These are phyloP conservation scores for Arnoldichthys spilopterus DNA, from an alignment of 2,797 vertebrate genomes.

Conservation along the genomic window DNA sequence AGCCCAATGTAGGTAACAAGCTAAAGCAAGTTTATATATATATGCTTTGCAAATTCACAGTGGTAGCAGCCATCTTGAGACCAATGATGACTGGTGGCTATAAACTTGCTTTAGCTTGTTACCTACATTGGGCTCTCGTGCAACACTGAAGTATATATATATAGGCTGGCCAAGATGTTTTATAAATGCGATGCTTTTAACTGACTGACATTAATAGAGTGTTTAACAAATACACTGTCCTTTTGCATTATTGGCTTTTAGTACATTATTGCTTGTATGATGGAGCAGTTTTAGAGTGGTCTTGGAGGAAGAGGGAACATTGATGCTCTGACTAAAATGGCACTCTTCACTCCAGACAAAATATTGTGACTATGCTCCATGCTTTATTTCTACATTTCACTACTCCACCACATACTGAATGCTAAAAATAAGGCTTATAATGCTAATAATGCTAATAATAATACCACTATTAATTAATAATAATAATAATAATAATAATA, in stretches of 20 bases:
- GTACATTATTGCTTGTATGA: neutral
- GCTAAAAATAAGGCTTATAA: too few relatives aligned
- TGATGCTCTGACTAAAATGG: neutral
- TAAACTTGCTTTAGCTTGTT: neutral
- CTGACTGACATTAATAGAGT: neutral
- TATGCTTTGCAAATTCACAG: too few relatives aligned
- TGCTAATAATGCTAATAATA: too few relatives aligned
- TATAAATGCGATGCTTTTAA: neutral
- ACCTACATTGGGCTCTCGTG: neutral
- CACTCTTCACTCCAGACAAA: neutral
- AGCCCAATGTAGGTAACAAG: neutral
- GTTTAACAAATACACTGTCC: neutral
- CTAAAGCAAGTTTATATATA: neutral
- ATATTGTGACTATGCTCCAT: neutral
- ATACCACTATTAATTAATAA: too few relatives aligned
- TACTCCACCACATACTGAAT: too few relatives aligned
- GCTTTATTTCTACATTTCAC: neutral
- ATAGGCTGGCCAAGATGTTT: neutral
- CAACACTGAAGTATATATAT: neutral
- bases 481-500: too few relatives aligned
- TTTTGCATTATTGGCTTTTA: neutral
- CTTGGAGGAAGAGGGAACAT: neutral
- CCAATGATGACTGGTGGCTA: too few relatives aligned
- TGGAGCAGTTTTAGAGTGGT: neutral
- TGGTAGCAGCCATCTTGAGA: too few relatives aligned